A percentile compares a stretch with the other conserved stretches of the same genome.
These are phyloP conservation scores for Abrostola tripartita DNA, from an alignment of 2,888 invertebrate species.

Conservation along the genomic window DNA sequence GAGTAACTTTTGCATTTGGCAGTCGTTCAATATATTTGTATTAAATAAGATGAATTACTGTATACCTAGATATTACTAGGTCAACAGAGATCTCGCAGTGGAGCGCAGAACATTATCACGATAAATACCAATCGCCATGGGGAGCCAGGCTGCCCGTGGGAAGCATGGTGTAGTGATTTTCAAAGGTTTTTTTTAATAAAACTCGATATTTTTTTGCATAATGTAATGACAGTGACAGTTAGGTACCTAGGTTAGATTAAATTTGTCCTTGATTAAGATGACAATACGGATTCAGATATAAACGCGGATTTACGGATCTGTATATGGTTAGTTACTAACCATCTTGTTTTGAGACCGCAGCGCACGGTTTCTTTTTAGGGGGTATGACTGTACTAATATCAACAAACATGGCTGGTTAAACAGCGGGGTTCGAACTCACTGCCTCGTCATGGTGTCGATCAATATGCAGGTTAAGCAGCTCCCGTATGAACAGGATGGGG, in stretches of 20 bases:
- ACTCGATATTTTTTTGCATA: not conserved
- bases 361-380: not conserved
- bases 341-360: not conserved
- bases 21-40: constrained; percentile 70
- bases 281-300: too few relatives aligned
- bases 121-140: constrained; percentile 26
- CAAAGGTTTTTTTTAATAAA: not conserved
- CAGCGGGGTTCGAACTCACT: constrained; percentile 28
- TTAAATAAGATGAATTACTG: constrained; percentile 68
- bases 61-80: constrained; percentile 54
- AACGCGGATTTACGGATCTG: too few relatives aligned
- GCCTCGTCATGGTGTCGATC: constrained; percentile 55
- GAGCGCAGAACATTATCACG: constrained; percentile 22
- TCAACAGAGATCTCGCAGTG: constrained; percentile 42
- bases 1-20: constrained; percentile 70
- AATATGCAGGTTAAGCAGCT: constrained; percentile 49
- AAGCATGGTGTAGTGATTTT: constrained; percentile 3
- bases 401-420: constrained; percentile 12
- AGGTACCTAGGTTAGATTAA: too few relatives aligned
- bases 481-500: constrained; percentile 30
- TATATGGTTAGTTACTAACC: too few relatives aligned
- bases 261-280: too few relatives aligned
- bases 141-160: constrained; percentile 26
- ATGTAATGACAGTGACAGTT: too few relatives aligned
- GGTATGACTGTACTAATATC: not conserved